Evolutionary conservation across 2,888 invertebrate genomes (phyloP), one percentile per base, ranked within the genome.

Genomic region (Polydrusus cervinus): DNA sequence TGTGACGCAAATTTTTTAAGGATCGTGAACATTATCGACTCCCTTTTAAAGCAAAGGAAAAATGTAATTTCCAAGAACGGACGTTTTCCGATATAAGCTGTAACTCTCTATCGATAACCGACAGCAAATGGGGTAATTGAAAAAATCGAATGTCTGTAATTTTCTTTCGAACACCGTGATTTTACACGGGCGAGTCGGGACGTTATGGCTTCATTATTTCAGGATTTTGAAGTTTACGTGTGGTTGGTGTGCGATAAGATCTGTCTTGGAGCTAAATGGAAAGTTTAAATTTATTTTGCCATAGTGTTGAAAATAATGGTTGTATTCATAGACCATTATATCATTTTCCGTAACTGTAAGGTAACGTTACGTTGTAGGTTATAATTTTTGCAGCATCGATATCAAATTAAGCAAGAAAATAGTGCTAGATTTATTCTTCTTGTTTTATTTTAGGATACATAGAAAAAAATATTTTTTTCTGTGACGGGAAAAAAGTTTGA

Each of bases 81-180:
- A 34, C 7, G 8, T 34, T 7, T 34, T 34, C 10, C 9, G 34
- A 34, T 34, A 34, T 6, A 34, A 34, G 34, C 71, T 30, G 34
- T n/a, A 60, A 16, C 38, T 55, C 71, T 57, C 71, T 71, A 71
- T 45, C 45, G 51, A 64, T 51, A 55, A 16, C 40, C 62, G 13
- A 62, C 38, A 51, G 38, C 60, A 11, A 62, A 69, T 34, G 30
- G 51, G 43, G 62, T 64, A 71, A 64, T 71, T 62, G 64, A 60
- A 71, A 71, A 71, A 70, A 70, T 53, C 43, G 43, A 71, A 53
- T 65, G 53, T 25, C 62, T 64, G 53, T 55, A 71, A 71, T 71
- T 71, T 71, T 49, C 45, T 13, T 43, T 18, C n/a, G 18, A 68
- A 68, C 43, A 64, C 71, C 53, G 71, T 71, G 64, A 71, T 71